A percentile compares a stretch with the other conserved stretches of the same genome.
Evolutionary conservation across 2,888 invertebrate genomes (phyloP).

Genomic region (Macrophya alboannulata): DNA sequence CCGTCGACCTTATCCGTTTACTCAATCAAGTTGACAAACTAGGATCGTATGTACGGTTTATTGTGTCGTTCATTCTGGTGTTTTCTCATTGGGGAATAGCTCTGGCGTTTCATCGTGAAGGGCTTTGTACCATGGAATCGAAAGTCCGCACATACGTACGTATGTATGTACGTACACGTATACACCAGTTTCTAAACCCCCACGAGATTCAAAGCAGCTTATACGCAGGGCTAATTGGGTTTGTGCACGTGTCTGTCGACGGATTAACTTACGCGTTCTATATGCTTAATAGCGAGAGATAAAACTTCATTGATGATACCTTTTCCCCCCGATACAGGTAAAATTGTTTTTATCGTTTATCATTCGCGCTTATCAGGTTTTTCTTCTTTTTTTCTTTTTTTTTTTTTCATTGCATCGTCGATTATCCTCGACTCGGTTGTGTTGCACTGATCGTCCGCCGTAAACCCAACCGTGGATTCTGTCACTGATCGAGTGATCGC

Average conservation of each 20-base stretch:
- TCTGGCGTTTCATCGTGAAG: slow-evolving; percentile 7
- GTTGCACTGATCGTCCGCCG: not conserved
- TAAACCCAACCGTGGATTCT: not conserved
- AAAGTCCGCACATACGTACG: slow-evolving; percentile 1
- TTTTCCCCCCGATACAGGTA: not conserved
- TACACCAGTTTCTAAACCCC: slow-evolving; percentile 2
- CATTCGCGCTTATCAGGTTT: not conserved
- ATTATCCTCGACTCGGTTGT: not conserved
- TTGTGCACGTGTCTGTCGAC: slow-evolving; percentile 68
- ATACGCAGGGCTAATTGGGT: slow-evolving; percentile 73
- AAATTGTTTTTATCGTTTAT: not conserved
- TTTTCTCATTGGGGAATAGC: slow-evolving; percentile 36
- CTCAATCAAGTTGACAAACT: slow-evolving; percentile 5
- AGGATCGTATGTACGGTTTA: slow-evolving; percentile 28
- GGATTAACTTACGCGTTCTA: not conserved
- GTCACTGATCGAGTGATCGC: slow-evolving; percentile 50
- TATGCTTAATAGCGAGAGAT: not conserved
- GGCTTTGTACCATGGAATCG: slow-evolving; percentile 29
- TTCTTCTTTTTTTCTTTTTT: not conserved
- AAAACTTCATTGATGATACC: not conserved
- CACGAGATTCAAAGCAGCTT: slow-evolving; percentile 66
- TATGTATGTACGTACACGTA: not conserved
- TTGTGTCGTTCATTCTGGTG: slow-evolving; percentile 17
- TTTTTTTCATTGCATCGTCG: not conserved
- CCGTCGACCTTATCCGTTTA: not conserved